Evolutionary conservation across 1,140 invertebrate species (phyloP).

Genomic region (Glomeris maerens): DNA sequence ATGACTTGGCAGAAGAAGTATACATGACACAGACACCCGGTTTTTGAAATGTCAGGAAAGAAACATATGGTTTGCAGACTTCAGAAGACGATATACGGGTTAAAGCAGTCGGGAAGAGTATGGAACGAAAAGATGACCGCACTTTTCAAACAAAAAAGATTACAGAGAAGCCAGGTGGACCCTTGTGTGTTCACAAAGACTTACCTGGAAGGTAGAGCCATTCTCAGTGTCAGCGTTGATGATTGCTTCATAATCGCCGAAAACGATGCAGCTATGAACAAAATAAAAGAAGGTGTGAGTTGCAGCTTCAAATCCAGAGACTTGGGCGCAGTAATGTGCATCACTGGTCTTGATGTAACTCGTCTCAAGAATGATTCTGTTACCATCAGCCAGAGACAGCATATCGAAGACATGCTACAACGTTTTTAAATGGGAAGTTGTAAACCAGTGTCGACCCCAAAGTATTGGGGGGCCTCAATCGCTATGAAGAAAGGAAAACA

Average conservation of each 20-base stretch:
- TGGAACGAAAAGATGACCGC: conserved; percentile 24
- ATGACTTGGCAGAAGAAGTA: conserved; percentile 26
- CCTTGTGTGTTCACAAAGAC: not conserved
- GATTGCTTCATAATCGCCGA: not conserved
- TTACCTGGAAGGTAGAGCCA: not conserved
- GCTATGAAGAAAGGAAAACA: not conserved
- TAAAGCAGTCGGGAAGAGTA: conserved; percentile 23
- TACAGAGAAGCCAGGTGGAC: not conserved
- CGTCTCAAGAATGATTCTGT: not conserved
- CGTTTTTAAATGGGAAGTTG: conserved; percentile 22
- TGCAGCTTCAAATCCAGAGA: not conserved
- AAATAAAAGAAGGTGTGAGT: not conserved
- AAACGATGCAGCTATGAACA: not conserved
- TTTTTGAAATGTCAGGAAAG: conserved; percentile 5
- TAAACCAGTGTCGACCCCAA: conserved; percentile 26
- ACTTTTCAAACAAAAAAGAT: not conserved
- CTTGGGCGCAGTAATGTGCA: not conserved
- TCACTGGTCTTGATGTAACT: not conserved
- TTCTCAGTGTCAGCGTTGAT: not conserved
- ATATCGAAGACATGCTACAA: not conserved
- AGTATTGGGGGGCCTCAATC: conserved; percentile 14
- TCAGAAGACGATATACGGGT: conserved; percentile 24
- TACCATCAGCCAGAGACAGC: not conserved
- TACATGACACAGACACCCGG: conserved; percentile 30
- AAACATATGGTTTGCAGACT: conserved; percentile 19